These are phyloP conservation scores for Nothocercus julius DNA, from an alignment of 2,113 vertebrate genomes.

Conservation along the genomic window DNA sequence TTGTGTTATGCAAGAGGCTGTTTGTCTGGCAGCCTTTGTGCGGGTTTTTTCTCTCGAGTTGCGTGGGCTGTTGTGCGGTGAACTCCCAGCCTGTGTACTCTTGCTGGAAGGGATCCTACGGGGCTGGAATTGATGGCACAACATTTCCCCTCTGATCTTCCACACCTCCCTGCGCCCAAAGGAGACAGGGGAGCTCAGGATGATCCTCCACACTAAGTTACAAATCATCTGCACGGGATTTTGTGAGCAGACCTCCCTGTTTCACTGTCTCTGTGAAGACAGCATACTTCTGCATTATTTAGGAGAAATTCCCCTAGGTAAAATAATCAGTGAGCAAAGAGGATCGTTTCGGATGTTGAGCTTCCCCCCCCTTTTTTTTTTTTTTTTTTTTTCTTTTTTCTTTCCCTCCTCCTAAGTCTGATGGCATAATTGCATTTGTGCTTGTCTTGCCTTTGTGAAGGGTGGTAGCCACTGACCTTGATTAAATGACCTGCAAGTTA, in stretches of 20 bases:
- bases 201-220: background rate
- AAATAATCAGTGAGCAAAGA: background rate
- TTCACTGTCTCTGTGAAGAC: background rate
- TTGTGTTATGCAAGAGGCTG: conserved; percentile 45
- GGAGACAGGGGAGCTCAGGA: conserved; percentile 4
- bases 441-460: background rate
- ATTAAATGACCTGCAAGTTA: conserved; percentile 59
- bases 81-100: background rate
- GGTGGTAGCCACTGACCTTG: conserved; percentile 3
- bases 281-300: conserved; percentile 20
- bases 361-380: background rate
- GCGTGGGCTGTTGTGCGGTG: background rate
- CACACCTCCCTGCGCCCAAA: background rate
- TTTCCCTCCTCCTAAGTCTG: background rate
- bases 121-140: conserved; percentile 23
- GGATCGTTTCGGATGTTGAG: background rate
- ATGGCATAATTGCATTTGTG: background rate
- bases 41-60: background rate
- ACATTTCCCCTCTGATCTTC: background rate
- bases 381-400: no score
- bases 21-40: conserved; percentile 36
- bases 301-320: background rate
- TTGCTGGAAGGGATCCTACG: background rate
- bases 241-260: background rate
- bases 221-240: background rate